A percentile compares a stretch with the other conserved stretches of the same genome.
Evolutionary conservation across 2,888 invertebrate species (phyloP).

Genomic region (Subacronicta megacephala): DNA sequence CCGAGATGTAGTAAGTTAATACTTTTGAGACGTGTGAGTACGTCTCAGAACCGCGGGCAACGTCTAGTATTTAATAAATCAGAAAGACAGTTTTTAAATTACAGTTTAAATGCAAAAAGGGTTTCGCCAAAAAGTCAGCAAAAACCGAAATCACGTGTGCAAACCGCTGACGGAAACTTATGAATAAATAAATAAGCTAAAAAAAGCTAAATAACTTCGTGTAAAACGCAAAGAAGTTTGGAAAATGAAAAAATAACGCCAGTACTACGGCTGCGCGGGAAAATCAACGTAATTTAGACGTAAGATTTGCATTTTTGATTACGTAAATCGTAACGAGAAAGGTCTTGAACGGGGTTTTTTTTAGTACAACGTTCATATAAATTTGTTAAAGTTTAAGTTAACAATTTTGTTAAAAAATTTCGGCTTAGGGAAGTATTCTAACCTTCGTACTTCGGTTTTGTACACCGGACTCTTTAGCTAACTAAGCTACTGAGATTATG

Average conservation of each 20-base stretch:
- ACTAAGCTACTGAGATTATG: too few species aligned
- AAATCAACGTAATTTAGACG: slow-evolving; percentile 71
- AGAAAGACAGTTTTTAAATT: slow-evolving; percentile 26
- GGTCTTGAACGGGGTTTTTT: slow-evolving; percentile 35
- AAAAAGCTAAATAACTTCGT: slow-evolving; percentile 54
- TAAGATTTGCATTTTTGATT: slow-evolving; percentile 81
- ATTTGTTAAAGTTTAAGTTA: slow-evolving; percentile 3
- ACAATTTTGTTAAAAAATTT: background rate
- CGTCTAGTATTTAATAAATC: slow-evolving; percentile 14
- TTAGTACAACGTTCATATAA: slow-evolving; percentile 7
- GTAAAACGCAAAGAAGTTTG: slow-evolving; percentile 52
- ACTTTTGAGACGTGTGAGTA: too few species aligned
- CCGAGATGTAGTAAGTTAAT: too few species aligned
- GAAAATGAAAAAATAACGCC: slow-evolving; percentile 50
- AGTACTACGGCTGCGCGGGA: slow-evolving; percentile 48
- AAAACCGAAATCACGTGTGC: slow-evolving; percentile 40
- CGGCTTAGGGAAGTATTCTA: too few species aligned
- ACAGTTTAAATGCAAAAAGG: slow-evolving; percentile 40
- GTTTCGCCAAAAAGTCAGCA: slow-evolving; percentile 7
- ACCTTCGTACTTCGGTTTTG: too few species aligned
- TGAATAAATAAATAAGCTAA: slow-evolving; percentile 53
- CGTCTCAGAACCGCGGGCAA: too few species aligned
- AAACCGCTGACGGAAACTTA: slow-evolving; percentile 38
- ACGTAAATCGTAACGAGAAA: slow-evolving; percentile 69
- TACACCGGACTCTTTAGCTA: too few species aligned